These are phyloP conservation scores for Brenthis hecate DNA, from an alignment of 2,888 invertebrate species.

Conservation along the genomic window DNA sequence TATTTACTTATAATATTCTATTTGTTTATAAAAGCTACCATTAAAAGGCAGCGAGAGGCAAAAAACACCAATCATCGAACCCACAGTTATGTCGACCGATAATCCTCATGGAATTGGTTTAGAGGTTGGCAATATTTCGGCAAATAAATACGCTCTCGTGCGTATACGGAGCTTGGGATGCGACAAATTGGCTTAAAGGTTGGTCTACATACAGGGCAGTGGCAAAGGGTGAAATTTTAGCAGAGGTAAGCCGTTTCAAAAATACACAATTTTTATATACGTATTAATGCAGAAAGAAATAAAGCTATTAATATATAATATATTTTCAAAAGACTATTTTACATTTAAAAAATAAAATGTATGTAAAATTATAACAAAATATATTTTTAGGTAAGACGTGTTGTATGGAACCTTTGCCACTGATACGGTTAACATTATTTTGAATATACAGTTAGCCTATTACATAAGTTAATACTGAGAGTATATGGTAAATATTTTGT, in stretches of 20 bases:
- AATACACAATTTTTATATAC: too few species aligned
- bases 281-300: too few species aligned
- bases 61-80: slow-evolving; percentile 8
- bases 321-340: too few species aligned
- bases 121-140: slow-evolving; percentile 48
- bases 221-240: too few species aligned
- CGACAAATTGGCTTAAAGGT: slow-evolving; percentile 35
- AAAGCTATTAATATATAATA: too few species aligned
- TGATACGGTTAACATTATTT: neutral
- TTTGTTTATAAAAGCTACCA: neutral
- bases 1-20: too few species aligned
- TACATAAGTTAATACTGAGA: neutral
- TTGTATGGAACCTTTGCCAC: too few species aligned
- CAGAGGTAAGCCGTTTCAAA: too few species aligned
- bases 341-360: too few species aligned
- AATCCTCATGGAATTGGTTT: slow-evolving; percentile 53
- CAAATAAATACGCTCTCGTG: slow-evolving; percentile 38
- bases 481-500: neutral
- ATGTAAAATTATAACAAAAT: too few species aligned
- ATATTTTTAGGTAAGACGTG: too few species aligned
- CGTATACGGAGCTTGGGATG: slow-evolving; percentile 21
- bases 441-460: neutral
- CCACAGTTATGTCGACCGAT: slow-evolving; percentile 39
- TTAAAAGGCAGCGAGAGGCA: slow-evolving; percentile 14
- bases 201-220: neutral